Conservation (phyloP, 92 coral and sea anemone genomes). For the Palythoa grandis region DNA sequence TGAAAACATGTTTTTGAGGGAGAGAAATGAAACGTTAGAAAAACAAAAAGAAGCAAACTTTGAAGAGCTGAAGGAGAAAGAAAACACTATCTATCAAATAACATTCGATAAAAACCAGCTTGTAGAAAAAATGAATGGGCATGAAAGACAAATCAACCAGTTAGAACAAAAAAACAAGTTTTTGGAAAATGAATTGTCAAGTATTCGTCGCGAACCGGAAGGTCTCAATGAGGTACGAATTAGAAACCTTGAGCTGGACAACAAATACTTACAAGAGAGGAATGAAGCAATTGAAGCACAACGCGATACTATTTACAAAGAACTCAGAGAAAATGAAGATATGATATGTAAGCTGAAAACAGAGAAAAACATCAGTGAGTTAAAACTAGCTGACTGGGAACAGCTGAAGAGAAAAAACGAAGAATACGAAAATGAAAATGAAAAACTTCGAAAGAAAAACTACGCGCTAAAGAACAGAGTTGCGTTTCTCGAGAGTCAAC, state of each 20-base stretch:
- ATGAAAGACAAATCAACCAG: neutral
- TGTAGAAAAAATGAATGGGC: neutral
- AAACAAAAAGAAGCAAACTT: constrained; percentile 7
- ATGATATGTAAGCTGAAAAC: constrained; percentile 17
- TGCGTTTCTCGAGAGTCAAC: constrained; percentile 16
- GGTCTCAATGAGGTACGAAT: neutral
- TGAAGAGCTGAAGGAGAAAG: constrained; percentile 12
- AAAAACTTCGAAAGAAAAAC: constrained; percentile 19
- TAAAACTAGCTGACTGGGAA: constrained; percentile 1
- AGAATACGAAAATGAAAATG: constrained; percentile 22
- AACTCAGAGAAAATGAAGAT: constrained; percentile 12
- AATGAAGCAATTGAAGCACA: constrained; percentile 7
- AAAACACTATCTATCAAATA: constrained; percentile 14
- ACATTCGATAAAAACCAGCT: neutral
- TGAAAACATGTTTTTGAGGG: constrained; percentile 17
- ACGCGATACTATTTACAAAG: constrained; percentile 5
- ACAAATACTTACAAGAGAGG: constrained; percentile 29
- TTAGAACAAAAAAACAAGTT: constrained; percentile 3
- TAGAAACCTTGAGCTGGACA: constrained; percentile 31
- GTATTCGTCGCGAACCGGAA: neutral
- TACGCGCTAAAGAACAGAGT: neutral
- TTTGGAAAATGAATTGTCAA: constrained; percentile 7
- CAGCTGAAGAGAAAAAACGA: neutral
- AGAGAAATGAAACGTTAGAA: constrained; percentile 2
- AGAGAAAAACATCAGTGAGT: neutral